These are phyloP conservation scores for Heliconius aoede DNA, from an alignment of 2,888 invertebrate genomes.

Conservation along the genomic window DNA sequence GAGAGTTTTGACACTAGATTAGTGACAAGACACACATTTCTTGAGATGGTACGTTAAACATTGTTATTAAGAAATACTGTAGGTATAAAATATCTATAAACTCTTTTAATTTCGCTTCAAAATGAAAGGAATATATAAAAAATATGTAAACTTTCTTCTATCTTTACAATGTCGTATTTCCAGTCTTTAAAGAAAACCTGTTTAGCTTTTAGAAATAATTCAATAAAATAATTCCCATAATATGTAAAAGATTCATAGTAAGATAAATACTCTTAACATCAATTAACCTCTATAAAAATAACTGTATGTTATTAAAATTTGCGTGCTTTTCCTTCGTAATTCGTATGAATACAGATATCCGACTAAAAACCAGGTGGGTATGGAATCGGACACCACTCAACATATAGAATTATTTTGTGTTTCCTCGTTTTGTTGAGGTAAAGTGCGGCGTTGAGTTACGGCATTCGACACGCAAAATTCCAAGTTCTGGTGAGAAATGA, in stretches of 20 bases:
- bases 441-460: no score
- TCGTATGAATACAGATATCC: no score
- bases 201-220: constrained; percentile 6
- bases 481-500: no score
- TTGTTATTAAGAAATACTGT: not conserved
- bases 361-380: no score
- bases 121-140: not conserved
- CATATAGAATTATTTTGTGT: no score
- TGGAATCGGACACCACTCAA: no score
- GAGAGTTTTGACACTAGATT: no score
- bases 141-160: not conserved
- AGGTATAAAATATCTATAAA: not conserved
- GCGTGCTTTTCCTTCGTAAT: not conserved
- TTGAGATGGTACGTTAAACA: no score
- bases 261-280: constrained; percentile 3
- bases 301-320: constrained; percentile 6
- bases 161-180: not conserved
- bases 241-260: constrained; percentile 8
- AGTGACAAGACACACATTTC: no score
- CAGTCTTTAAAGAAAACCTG: not conserved
- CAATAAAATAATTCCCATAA: constrained; percentile 5
- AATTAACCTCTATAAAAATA: constrained; percentile 16
- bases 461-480: no score
- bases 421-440: no score
- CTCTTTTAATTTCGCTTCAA: not conserved